Conservation (phyloP, 2,888 invertebrate species). For the Imbricaverruca yamaguchii region DNA sequence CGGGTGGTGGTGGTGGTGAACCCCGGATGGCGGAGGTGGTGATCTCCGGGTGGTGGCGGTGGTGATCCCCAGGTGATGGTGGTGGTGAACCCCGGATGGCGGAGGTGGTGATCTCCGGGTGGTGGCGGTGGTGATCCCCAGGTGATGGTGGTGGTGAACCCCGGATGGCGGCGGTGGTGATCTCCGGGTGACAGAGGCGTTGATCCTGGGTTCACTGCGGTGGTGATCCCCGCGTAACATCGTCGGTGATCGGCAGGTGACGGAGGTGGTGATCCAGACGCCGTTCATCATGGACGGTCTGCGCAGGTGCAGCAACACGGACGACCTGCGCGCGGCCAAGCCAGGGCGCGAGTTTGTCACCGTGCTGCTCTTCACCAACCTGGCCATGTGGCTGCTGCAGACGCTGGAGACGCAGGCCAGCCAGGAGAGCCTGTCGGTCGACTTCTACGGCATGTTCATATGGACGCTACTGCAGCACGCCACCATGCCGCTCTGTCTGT, state of each 20-base stretch:
- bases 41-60: too few relatives aligned
- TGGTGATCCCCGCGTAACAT: too few relatives aligned
- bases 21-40: too few relatives aligned
- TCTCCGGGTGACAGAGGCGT: conserved; percentile 59
- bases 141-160: too few relatives aligned
- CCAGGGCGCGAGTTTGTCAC: conserved; percentile 68
- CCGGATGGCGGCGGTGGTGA: too few relatives aligned
- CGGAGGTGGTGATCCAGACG: conserved; percentile 65
- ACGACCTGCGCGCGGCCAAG: conserved; percentile 55
- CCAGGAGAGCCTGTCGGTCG: conserved; percentile 49
- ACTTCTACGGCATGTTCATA: conserved; percentile 58
- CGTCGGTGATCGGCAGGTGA: conserved; percentile 46
- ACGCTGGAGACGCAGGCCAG: conserved; percentile 58
- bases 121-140: too few relatives aligned
- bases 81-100: too few relatives aligned
- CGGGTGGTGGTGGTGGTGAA: too few relatives aligned
- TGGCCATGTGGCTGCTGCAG: conserved; percentile 67
- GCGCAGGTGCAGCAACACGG: conserved; percentile 61
- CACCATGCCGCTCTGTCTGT: conserved; percentile 77
- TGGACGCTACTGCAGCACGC: conserved; percentile 68
- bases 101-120: too few relatives aligned
- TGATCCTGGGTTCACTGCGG: too few relatives aligned
- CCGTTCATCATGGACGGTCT: conserved; percentile 63
- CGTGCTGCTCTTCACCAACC: conserved; percentile 65
- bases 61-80: too few relatives aligned